Conservation (phyloP, 1,140 invertebrate genomes). For the Mycetomoellerius zeteki region DNA sequence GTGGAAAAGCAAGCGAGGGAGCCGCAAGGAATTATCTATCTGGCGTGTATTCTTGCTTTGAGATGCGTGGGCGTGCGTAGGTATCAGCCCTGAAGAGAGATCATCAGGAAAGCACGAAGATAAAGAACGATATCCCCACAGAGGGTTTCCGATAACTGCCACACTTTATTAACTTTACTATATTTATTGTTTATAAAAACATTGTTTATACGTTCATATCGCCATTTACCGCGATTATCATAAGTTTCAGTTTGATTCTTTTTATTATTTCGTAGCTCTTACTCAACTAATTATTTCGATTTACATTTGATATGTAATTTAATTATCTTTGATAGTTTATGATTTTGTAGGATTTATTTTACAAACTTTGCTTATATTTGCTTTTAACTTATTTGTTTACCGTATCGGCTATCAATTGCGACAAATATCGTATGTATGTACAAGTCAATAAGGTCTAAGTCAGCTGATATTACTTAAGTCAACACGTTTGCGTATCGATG, state of each 20-base stretch:
- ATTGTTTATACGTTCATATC: background rate
- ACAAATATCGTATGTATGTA: slow-evolving; percentile 10
- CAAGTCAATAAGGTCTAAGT: background rate
- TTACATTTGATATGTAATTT: background rate
- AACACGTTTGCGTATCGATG: background rate
- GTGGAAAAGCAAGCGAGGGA: slow-evolving; percentile 31
- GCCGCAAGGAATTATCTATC: slow-evolving; percentile 23
- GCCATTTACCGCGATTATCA: background rate
- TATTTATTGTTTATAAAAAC: slow-evolving; percentile 38
- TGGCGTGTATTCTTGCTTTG: slow-evolving; percentile 17
- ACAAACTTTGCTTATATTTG: background rate
- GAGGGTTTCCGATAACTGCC: background rate
- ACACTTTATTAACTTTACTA: slow-evolving; percentile 5
- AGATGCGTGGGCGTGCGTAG: slow-evolving; percentile 38
- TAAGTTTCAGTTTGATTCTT: too few relatives aligned
- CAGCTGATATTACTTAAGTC: slow-evolving; percentile 3
- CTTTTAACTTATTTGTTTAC: background rate
- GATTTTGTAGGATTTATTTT: background rate
- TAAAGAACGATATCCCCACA: slow-evolving; percentile 39
- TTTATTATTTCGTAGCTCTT: background rate
- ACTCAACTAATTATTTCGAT: background rate
- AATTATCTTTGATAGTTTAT: background rate
- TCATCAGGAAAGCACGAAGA: slow-evolving; percentile 47
- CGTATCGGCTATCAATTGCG: background rate
- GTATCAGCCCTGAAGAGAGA: slow-evolving; percentile 57